Percentiles rank a stretch among this genome's conserved stretches.
Evolutionary conservation across 2,797 vertebrate species (phyloP).

Genomic region (Tapera naevia): DNA sequence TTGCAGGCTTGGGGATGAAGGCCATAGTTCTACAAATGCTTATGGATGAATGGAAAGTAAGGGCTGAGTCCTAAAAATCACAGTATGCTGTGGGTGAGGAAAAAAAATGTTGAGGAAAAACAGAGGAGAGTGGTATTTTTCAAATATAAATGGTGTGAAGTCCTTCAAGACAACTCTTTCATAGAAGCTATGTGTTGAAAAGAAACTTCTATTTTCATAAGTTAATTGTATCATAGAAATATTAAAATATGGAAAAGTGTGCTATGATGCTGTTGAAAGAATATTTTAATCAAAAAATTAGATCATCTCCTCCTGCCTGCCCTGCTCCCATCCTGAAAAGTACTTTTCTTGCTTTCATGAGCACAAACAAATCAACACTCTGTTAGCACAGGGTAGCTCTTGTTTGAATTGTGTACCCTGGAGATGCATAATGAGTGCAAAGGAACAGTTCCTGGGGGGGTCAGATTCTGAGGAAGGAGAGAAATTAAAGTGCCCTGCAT

Average conservation of each 20-base stretch:
- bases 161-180: neutral
- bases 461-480: constrained; percentile 12
- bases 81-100: neutral
- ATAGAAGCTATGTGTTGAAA: neutral
- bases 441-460: neutral
- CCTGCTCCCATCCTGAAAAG: neutral
- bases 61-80: constrained; percentile 4
- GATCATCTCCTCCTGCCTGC: neutral
- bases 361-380: constrained; percentile 14
- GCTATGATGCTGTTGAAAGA: neutral
- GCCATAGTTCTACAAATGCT: constrained; percentile 13
- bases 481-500: neutral
- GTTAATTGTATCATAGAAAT: neutral
- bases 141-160: neutral
- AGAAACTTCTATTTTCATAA: constrained; percentile 1
- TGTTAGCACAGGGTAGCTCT: constrained; percentile 44
- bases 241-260: neutral
- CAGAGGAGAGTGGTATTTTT: constrained; percentile 30
- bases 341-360: neutral
- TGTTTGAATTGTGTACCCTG: constrained; percentile 48
- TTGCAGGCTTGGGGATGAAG: neutral
- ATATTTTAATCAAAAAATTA: neutral
- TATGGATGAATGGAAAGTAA: constrained; percentile 19
- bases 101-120: constrained; percentile 3
- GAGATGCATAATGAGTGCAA: constrained; percentile 40